Evolutionary conservation across 2,113 vertebrate genomes (phyloP), one percentile per base, ranked within the genome.

Genomic region (Apaloderma vittatum): DNA sequence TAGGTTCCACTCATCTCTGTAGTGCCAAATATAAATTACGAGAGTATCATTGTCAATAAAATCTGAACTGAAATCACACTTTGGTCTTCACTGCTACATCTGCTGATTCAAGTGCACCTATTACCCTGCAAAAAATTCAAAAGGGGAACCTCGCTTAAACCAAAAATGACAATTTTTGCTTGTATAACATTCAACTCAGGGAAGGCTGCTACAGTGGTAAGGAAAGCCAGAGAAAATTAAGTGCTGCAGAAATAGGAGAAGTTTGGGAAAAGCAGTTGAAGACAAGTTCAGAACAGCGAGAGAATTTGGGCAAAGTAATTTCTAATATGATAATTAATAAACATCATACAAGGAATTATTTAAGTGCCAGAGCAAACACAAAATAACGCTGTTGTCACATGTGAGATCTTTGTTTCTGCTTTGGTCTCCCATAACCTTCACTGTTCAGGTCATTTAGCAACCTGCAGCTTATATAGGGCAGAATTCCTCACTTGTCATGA

Each of bases 1-100:
- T 77, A 37, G 32, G 43, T 45, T 83, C 67, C 51, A 66, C 54
- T 95, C 59, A 73, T 86, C 32, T 62, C 74, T 77, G n/a, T 88
- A 85, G 81, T 62, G 27, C 78, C 71, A 77, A 46, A 70, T 92
- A 80, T 27, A 89, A 92, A 83, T 88, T 52, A 63, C 0, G 1
- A 81, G 62, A 90, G 71, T 76, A 74, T 70, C 16, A 34, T 20
- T 76, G 62, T 70, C 63, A 93, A 75, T 90, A 91, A 83, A 94
- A 90, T 86, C 85, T 83, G 82, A 88, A 90, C 59, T 83, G 82
- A 93, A 95, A 93, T 92, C 43, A 46, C 77, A 61, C 19, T 70
- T 92, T 48, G 36, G 36, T 94, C 71, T 75, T 83, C 40, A 49
- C 43, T 80, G 32, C 74, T 49, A 5, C 46, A 30, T 90, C 62